A percentile compares a stretch with the other conserved stretches of the same genome.
Evolutionary conservation across 2,888 invertebrate genomes (phyloP).

Genomic region (Scaptomyza reducta): DNA sequence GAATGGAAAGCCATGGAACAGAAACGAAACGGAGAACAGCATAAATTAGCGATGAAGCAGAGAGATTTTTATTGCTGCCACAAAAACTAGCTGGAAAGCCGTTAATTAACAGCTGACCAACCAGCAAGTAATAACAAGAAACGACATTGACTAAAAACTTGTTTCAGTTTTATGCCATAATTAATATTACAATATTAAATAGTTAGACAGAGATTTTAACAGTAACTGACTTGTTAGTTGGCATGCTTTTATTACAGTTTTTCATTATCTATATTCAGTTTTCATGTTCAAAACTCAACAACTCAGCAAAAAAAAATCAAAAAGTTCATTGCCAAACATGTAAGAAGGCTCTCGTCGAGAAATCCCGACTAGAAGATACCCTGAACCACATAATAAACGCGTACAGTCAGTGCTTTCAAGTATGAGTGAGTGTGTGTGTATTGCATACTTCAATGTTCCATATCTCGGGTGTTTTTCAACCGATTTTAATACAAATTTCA

Average conservation of each 20-base stretch:
- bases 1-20: background rate
- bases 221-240: background rate
- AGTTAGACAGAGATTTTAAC: background rate
- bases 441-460: too few species aligned
- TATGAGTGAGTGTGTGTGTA: too few species aligned
- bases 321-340: background rate
- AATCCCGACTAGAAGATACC: too few species aligned
- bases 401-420: too few species aligned
- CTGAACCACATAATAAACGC: too few species aligned
- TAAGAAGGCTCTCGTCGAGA: too few species aligned
- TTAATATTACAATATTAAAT: background rate
- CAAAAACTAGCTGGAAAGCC: constrained; percentile 1
- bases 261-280: background rate
- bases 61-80: constrained; percentile 11
- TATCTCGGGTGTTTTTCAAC: too few species aligned
- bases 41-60: constrained; percentile 43
- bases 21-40: constrained; percentile 8
- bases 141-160: constrained; percentile 3
- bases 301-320: background rate
- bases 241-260: background rate
- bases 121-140: background rate
- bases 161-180: background rate
- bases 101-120: constrained; percentile 39
- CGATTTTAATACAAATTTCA: too few species aligned
- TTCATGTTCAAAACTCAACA: background rate